Evolutionary conservation across 2,888 invertebrate genomes (phyloP).

Genomic region (Tenthredo mesomela): DNA sequence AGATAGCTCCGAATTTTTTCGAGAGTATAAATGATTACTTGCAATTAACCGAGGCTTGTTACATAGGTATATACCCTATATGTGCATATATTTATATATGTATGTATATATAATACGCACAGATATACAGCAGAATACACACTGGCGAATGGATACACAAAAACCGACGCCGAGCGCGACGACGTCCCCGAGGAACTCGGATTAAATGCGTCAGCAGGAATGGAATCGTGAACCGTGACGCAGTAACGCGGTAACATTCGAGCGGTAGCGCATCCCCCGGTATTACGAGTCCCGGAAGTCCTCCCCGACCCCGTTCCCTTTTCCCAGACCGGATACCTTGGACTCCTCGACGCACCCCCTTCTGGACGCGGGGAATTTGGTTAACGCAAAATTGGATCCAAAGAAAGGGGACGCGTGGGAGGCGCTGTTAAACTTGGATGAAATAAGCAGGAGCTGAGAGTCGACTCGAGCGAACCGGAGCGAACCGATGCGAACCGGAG

Average conservation of each 20-base stretch:
- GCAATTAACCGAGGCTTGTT: neutral
- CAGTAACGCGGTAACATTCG: constrained; percentile 42
- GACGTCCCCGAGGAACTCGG: constrained; percentile 38
- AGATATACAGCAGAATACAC: neutral
- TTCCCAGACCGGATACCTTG: constrained; percentile 29
- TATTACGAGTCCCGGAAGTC: constrained; percentile 42
- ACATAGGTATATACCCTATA: neutral
- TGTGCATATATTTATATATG: neutral
- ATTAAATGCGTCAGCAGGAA: constrained; percentile 51
- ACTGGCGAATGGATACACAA: neutral
- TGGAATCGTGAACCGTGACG: constrained; percentile 47
- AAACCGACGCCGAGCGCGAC: neutral
- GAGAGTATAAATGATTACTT: neutral
- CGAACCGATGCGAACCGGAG: constrained; percentile 36
- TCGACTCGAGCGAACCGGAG: constrained; percentile 29
- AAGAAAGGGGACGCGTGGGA: constrained; percentile 47
- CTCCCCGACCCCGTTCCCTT: neutral
- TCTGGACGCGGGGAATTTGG: constrained; percentile 47
- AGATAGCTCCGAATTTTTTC: neutral
- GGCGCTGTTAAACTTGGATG: constrained; percentile 47
- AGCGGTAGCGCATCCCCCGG: constrained; percentile 40
- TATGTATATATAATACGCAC: neutral
- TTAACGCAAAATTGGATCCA: constrained; percentile 48
- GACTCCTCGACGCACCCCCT: constrained; percentile 17
- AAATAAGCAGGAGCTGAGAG: constrained; percentile 43